Base-by-base conservation (phyloP, 2,113 vertebrate genomes). In the Phasianus colchicus region DNA sequence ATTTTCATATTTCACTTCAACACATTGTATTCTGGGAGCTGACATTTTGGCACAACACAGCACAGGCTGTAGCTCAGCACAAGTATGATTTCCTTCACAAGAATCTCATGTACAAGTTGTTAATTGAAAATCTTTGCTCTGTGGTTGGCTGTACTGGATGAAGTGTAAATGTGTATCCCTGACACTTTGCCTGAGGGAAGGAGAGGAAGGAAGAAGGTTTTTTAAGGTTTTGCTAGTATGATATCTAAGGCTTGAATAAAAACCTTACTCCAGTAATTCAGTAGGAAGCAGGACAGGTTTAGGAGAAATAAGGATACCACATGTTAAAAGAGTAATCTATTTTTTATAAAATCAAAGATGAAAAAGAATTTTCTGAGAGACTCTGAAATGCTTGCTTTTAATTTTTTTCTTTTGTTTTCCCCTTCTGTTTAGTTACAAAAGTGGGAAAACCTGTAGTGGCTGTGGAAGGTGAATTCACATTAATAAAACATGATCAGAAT, bases 1-100 rank as follows among this genome's bases (percentile, higher is more conserved):
- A 80, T 93, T 93, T 96, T 91, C 83, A 87, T 91, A 88, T 92
- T 97, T 94, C 92, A 65, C 77, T 96, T 97, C 84, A 94, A 95
- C 95, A 93, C 42, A 27, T n/a, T 73, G 13, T 86, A 70, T 82
- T 86, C 32, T 58, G 72, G 66, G 54, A 83, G 64, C 10, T 85
- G 52, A 83, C 19, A 3, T 81, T 84, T 61, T 95, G 96, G 92
- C 92, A 94, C 58, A 91, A 85, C 7, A 42, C 21, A 76, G 61
- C 34, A 42, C 8, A 48, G 6, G 4, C 45, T 75, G 65, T 36
- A 88, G 45, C 77, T 74, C 60, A 75, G 69, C 29, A 52, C 22
- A 92, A 88, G 25, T 8, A 32, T 72, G 3, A 63, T 89, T 92
- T 86, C 54, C 13, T 92, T 86, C 89, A 73, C 0, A 0, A 76